phyloP scores from a whole-genome alignment of 1,140 invertebrate species.

The Ephestia elutella region DNA sequence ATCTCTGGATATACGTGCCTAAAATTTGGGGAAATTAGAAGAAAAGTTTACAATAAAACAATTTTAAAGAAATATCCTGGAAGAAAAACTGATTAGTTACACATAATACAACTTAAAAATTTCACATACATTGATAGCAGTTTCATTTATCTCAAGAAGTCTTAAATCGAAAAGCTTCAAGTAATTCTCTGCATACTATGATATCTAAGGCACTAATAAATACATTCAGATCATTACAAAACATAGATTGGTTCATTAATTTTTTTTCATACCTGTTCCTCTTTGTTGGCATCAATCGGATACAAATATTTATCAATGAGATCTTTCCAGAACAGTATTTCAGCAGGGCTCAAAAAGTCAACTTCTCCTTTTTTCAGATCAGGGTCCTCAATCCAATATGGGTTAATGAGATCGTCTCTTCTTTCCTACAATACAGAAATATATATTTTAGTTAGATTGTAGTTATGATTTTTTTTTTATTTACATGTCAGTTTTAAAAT shows the following conservation, averaged over 20 bases:
- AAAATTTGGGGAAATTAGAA: slow-evolving; percentile 65
- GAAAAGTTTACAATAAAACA: slow-evolving; percentile 15
- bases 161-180: no score
- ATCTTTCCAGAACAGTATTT: slow-evolving; percentile 95
- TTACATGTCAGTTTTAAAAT: no score
- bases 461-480: no score
- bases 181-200: no score
- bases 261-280: slow-evolving; percentile 85
- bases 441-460: neutral
- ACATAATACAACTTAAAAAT: no score
- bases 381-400: slow-evolving; percentile 95
- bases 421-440: slow-evolving; percentile 73
- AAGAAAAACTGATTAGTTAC: slow-evolving; percentile 32
- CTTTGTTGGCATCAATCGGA: slow-evolving; percentile 94
- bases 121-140: no score
- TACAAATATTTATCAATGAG: slow-evolving; percentile 94
- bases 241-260: no score
- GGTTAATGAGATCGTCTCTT: slow-evolving; percentile 89
- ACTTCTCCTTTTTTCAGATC: slow-evolving; percentile 92
- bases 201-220: no score
- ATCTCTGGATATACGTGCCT: slow-evolving; percentile 92
- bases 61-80: slow-evolving; percentile 21
- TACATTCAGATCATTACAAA: no score
- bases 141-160: no score
- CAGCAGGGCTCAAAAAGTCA: slow-evolving; percentile 86